Base-by-base conservation (phyloP, 2,797 vertebrate genomes). In the Syngnathus acus region DNA sequence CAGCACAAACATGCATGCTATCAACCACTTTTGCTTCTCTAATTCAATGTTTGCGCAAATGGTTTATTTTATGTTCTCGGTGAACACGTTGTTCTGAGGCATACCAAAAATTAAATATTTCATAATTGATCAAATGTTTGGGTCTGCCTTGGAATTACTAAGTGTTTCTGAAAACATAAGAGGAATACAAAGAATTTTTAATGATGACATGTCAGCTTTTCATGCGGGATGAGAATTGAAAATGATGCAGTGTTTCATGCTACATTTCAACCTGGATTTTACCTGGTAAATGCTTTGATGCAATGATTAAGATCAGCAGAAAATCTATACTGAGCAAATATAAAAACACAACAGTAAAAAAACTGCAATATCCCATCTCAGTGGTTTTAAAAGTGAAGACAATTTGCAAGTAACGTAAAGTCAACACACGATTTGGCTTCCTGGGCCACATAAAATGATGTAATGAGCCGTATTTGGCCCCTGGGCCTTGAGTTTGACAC, bases 1-100 rank as follows among this genome's bases (percentile, higher is more conserved):
- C 13, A 23, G 32, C 40, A 62, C 60, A 62, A 62, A 43, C n/a
- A 23, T 16, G 60, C 60, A 62, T 26, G 60, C 60, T 23, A 26
- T 62, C 60, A 13, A 40, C 21, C 21, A 11, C 9, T 55, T 55
- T 55, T 42, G 10, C 21, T 43, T 43, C n/a, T 43, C 39, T 23
- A 14, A 26, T 45, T 58, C 26, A 37, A 58, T 14, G 10, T 58
- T 57, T 58, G 7, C 32, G 5, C 55, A 23, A 23, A 11, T 17
- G 9, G 37, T 16, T 26, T 26, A 11, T 26, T 11, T 9, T 50
- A 38, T 37, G 55, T 58, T 58, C 32, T 38, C 55, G 38, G 26
- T 58, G 55, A 38, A 58, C 26, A 17, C 16, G 9, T 58, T 38
- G 55, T 38, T 45, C 40, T 19, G 21, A 60, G 58, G 38, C 58